A percentile compares a stretch with the other conserved stretches of the same genome.
Evolutionary conservation across 2,113 vertebrate genomes (phyloP).

Genomic region (Arvicanthis niloticus): DNA sequence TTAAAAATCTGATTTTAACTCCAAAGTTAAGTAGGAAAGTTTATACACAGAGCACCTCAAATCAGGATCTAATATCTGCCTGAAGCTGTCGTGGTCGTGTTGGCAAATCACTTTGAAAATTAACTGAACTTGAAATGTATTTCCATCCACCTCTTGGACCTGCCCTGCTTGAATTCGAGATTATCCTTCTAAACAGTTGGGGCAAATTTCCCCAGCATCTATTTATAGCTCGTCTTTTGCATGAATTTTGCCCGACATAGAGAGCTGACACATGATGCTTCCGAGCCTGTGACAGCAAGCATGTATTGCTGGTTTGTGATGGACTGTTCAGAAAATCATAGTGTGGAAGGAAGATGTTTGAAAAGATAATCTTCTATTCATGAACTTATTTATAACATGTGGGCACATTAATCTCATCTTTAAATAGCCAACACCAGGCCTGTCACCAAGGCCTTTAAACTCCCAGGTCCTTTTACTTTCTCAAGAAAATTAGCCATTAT

Average conservation of each 20-base stretch:
- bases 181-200: conserved; percentile 57
- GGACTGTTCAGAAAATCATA: conserved; percentile 14
- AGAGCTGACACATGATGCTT: neutral
- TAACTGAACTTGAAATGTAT: conserved; percentile 41
- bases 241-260: conserved; percentile 21
- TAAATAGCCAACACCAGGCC: neutral
- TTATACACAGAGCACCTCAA: conserved; percentile 60
- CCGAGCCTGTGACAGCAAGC: neutral
- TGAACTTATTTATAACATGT: neutral
- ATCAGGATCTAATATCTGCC: conserved; percentile 49
- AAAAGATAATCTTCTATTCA: conserved; percentile 30
- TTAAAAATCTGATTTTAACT: conserved; percentile 69
- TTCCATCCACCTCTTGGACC: conserved; percentile 49
- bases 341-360: conserved; percentile 12
- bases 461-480: neutral
- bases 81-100: conserved; percentile 37
- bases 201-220: neutral
- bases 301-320: neutral
- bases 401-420: neutral
- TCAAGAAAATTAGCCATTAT: neutral
- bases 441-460: conserved; percentile 1
- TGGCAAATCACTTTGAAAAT: conserved; percentile 66
- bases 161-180: neutral
- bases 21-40: conserved; percentile 61
- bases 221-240: conserved; percentile 38